phyloP scores from a whole-genome alignment of 1,140 invertebrate species.

The Globodera ellingtonae region DNA sequence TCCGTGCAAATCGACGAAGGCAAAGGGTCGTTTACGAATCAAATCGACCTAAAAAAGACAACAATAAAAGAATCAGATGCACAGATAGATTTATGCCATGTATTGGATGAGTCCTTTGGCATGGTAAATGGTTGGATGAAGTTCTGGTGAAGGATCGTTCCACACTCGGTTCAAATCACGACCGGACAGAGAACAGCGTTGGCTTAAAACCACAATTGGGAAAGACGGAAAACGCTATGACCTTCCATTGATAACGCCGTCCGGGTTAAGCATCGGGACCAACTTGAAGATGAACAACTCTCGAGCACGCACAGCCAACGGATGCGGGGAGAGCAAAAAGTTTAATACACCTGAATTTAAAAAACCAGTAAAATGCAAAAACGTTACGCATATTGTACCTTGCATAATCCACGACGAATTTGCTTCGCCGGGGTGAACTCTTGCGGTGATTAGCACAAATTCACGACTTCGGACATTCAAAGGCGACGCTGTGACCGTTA shows the following conservation, averaged over 20 bases:
- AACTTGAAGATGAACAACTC: constrained; percentile 79
- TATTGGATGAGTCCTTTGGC: constrained; percentile 74
- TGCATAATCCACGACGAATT: constrained; percentile 88
- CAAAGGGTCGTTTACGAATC: constrained; percentile 71
- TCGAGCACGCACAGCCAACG: constrained; percentile 44
- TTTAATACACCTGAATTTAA: constrained; percentile 29
- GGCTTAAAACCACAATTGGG: constrained; percentile 65
- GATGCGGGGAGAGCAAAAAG: constrained; percentile 33
- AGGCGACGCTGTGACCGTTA: constrained; percentile 79
- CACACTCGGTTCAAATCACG: constrained; percentile 76
- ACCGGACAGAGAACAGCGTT: constrained; percentile 83
- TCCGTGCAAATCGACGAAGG: constrained; percentile 90
- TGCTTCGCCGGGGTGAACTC: constrained; percentile 85
- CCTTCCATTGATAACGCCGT: constrained; percentile 78
- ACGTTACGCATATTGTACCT: constrained; percentile 68
- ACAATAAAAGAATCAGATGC: not conserved
- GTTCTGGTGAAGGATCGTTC: constrained; percentile 77
- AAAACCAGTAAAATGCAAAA: not conserved
- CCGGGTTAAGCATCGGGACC: constrained; percentile 94
- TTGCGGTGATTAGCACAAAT: constrained; percentile 74
- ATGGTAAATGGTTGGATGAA: constrained; percentile 89
- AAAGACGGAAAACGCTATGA: not conserved
- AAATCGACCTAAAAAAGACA: constrained; percentile 45
- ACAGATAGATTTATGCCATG: constrained; percentile 35
- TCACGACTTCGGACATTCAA: constrained; percentile 39